A percentile compares a stretch with the other conserved stretches of the same genome.
Evolutionary conservation across 2,113 vertebrate species (phyloP).

Genomic region (Nettapus auritus): DNA sequence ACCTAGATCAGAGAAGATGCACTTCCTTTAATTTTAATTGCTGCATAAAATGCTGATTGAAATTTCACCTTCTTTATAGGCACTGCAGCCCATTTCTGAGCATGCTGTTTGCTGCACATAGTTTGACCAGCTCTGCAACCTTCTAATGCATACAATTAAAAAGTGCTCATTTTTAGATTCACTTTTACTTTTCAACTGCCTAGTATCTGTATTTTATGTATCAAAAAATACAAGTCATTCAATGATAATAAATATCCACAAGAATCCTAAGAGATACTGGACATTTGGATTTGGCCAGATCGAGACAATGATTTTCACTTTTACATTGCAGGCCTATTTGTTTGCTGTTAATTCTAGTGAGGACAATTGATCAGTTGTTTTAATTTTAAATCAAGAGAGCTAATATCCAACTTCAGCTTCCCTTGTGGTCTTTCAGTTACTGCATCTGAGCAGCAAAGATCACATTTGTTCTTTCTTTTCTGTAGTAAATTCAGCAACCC

Average conservation of each 20-base stretch:
- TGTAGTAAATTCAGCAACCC: not conserved
- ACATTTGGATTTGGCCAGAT: not conserved
- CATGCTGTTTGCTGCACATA: not conserved
- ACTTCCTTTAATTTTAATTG: not conserved
- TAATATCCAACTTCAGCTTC: slow-evolving; percentile 54
- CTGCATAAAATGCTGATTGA: not conserved
- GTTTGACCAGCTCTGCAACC: not conserved
- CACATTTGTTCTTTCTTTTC: not conserved
- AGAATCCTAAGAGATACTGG: not conserved
- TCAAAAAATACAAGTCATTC: not conserved
- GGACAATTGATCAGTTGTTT: slow-evolving; percentile 72
- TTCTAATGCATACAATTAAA: not conserved
- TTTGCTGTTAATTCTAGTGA: slow-evolving; percentile 46
- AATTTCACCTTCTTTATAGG: not conserved
- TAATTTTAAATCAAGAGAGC: slow-evolving; percentile 65
- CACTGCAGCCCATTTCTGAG: accelerated
- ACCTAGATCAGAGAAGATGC: not conserved
- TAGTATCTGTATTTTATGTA: not conserved
- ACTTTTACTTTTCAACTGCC: not conserved
- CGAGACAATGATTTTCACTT: slow-evolving; percentile 7
- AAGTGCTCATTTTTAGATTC: not conserved
- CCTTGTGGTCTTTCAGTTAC: slow-evolving; percentile 1
- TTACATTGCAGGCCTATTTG: slow-evolving; percentile 30
- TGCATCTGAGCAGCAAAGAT: slow-evolving; percentile 26
- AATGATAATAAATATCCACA: not conserved